These are phyloP conservation scores for Otus sunia DNA, from an alignment of 2,113 vertebrate species.

Conservation along the genomic window DNA sequence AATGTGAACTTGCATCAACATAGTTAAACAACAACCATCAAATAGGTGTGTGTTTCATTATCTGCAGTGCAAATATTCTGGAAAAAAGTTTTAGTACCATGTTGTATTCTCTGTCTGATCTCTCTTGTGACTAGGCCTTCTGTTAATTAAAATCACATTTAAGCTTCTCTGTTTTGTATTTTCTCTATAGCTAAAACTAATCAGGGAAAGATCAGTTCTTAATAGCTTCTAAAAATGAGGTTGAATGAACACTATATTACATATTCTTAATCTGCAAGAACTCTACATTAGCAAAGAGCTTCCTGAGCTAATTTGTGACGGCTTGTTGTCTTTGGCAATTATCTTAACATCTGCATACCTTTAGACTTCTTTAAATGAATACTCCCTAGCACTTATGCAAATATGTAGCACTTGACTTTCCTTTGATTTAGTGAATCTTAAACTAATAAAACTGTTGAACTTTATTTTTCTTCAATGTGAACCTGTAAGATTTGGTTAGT, in stretches of 20 bases:
- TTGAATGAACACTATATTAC: not conserved
- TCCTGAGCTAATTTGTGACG: not conserved
- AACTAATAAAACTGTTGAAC: not conserved
- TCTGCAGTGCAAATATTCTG: not conserved
- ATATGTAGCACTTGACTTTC: not conserved
- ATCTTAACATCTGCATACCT: not conserved
- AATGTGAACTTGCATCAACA: not conserved
- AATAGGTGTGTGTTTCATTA: not conserved
- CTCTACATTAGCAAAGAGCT: not conserved
- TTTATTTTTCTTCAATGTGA: not conserved
- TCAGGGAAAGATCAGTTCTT: not conserved
- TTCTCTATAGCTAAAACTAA: not conserved
- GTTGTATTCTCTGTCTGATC: not conserved
- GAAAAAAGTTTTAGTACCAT: not conserved
- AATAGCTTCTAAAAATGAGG: not conserved
- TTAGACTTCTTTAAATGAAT: not conserved
- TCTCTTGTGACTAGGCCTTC: not conserved
- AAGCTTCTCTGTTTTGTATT: not conserved
- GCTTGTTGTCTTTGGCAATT: not conserved
- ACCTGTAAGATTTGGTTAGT: not conserved
- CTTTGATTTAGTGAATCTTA: not conserved
- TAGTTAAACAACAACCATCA: not conserved
- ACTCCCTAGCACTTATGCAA: not conserved
- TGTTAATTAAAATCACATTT: constrained; percentile 12
- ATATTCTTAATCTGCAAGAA: not conserved